A percentile compares a stretch with the other conserved stretches of the same genome.
phyloP scores from a whole-genome alignment of 1,140 invertebrate species.

The Papilio helenus region DNA sequence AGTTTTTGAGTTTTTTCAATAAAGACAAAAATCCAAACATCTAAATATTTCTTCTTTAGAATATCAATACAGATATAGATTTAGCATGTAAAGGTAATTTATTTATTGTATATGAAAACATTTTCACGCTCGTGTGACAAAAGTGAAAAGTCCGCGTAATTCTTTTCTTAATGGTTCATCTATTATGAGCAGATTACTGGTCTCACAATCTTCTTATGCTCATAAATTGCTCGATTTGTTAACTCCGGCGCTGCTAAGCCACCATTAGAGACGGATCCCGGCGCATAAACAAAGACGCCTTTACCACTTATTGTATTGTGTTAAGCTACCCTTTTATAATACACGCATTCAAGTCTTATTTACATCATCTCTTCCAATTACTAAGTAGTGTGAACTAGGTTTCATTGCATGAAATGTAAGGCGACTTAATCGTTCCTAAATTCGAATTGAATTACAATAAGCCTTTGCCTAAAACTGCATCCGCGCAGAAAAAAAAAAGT shows the following conservation, averaged over 20 bases:
- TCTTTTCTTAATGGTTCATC: neutral
- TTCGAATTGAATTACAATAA: too few relatives aligned
- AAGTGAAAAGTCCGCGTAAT: neutral
- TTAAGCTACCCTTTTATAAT: slow-evolving; percentile 25
- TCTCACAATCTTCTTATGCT: slow-evolving; percentile 68
- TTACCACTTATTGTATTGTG: slow-evolving; percentile 28
- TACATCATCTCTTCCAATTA: neutral
- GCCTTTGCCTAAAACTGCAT: too few relatives aligned
- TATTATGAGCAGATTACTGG: slow-evolving; percentile 52
- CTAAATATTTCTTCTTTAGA: too few relatives aligned
- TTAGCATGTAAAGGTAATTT: neutral
- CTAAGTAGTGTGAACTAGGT: neutral
- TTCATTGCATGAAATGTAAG: neutral
- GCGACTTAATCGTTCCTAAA: neutral
- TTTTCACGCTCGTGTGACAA: neutral
- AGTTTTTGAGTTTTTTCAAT: too few relatives aligned
- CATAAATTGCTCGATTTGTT: slow-evolving; percentile 70
- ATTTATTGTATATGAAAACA: neutral
- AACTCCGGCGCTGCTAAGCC: slow-evolving; percentile 50
- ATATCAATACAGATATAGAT: too few relatives aligned
- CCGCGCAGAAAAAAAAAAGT: too few relatives aligned
- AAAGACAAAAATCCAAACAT: too few relatives aligned
- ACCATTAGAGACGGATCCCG: slow-evolving; percentile 51
- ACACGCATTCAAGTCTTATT: slow-evolving; percentile 11
- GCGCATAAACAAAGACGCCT: slow-evolving; percentile 43